A percentile compares a stretch with the other conserved stretches of the same genome.
Conservation (phyloP, 1,140 invertebrate genomes). For the Akabosia matsudoensis region DNA sequence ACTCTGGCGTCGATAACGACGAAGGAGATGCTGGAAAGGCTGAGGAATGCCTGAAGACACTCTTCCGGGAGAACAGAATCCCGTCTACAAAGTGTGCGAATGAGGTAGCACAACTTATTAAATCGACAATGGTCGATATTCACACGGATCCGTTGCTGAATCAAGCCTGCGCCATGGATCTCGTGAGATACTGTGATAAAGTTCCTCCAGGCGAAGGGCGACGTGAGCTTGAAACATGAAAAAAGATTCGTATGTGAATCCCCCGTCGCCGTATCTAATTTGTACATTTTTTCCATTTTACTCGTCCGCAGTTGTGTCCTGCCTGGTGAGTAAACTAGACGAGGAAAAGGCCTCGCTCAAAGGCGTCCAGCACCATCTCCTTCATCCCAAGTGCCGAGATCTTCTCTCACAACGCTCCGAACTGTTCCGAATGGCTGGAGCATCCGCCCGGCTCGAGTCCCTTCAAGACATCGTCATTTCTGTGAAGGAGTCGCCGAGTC, state of each 20-base stretch:
- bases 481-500: conserved; percentile 67
- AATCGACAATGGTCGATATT: conserved; percentile 66
- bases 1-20: conserved; percentile 55
- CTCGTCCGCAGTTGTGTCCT: conserved; percentile 49
- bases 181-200: conserved; percentile 78
- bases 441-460: conserved; percentile 60
- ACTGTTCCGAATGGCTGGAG: conserved; percentile 40
- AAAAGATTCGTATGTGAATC: too few relatives aligned
- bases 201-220: conserved; percentile 79
- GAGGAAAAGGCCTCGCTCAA: conserved; percentile 27
- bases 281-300: conserved; percentile 1
- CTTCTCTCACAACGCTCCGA: conserved; percentile 35
- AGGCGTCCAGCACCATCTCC: not conserved
- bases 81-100: conserved; percentile 68
- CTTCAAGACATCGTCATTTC: conserved; percentile 67
- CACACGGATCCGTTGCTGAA: conserved; percentile 77
- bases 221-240: conserved; percentile 59
- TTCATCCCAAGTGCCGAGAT: conserved; percentile 36
- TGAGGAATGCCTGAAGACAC: conserved; percentile 86
- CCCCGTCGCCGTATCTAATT: too few relatives aligned
- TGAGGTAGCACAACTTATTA: conserved; percentile 69
- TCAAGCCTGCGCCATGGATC: conserved; percentile 70
- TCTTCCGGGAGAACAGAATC: conserved; percentile 67
- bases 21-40: conserved; percentile 59
- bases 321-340: conserved; percentile 39